Base-by-base conservation (phyloP, 1,140 invertebrate genomes). In the Psilanteris sp. region DNA sequence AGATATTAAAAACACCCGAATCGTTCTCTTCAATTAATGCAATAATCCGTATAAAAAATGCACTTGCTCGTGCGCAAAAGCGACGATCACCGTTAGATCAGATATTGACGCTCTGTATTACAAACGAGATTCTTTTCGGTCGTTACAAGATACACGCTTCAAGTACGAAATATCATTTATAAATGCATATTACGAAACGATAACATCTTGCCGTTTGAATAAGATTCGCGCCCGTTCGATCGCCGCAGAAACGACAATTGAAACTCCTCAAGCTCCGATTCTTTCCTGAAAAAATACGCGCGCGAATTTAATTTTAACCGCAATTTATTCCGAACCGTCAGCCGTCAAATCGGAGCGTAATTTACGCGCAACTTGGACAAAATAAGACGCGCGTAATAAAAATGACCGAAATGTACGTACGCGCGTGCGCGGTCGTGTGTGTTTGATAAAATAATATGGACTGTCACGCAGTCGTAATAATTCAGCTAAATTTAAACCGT, bases 141-240 rank as follows among this genome's bases (percentile, higher is more conserved):
- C 37, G 37, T 70, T 70, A 70, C 37, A 41, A 70, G 44, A 61
- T 61, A 70, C 61, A 54, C 36, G 61, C 61, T 70, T 44, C 36
- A 61, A 57, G 66, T 70, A 61, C 29, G 54, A 70, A 70, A 70
- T 70, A 70, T 70, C 66, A 70, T 70, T 61, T 54, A 62, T 48
- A 55, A 62, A 62, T 41, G 67, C 57, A 62, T 48, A 55, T 62
- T 72, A 55, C 67, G 55, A 62, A 55, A 43, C 39, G 67, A 72
- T 62, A 8, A 3, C 62, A 72, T 72, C 67, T 52, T 6, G 15
- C 3, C 39, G 14, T 20, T 39, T 46, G 46, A 62, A 72, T 62
- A 71, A 36, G 46, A 71, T 46, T 46, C 55, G 44, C 44, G n/a
- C n/a, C n/a, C n/a, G n/a, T n/a, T n/a, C n/a, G n/a, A n/a, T n/a